Base-by-base conservation (phyloP, 1,140 invertebrate genomes). In the Drosophila sechellia region DNA sequence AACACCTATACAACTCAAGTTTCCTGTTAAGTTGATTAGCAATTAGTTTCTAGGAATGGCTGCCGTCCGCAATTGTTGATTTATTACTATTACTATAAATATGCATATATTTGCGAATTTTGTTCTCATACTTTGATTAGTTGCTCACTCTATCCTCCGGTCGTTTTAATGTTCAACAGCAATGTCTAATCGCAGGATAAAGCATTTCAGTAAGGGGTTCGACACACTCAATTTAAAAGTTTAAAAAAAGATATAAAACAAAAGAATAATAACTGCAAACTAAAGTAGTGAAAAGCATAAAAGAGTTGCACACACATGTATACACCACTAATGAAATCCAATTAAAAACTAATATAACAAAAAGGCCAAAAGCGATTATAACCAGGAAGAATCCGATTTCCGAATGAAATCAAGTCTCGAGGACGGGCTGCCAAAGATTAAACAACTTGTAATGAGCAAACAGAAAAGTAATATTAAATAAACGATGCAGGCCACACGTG, bases 21-120 rank as follows among this genome's bases (percentile, higher is more conserved):
- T 71, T 70, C 64, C 11, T 43, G 12, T 48, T 65, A 5, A 10
- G 35, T 70, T 70, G 15, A 34, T 31, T 27, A 22, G 25, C 10
- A 5, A 35, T 69, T 15, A 56, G 66, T 70, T 70, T 55, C 15
- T 50, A 59, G 66, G 35, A 75, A 86, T 86, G 81, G 73, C 78
- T 85, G 83, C 81, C 81, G 81, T 85, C 81, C 81, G 78, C 81
- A 86, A 86, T 81, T 79, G 76, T 71, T 71, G 65, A 49, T 71
- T 56, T 70, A 56, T 5, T 15, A 1, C 4, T 22, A 17, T 17
- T 17, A 17, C 17, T 17, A 17, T 17, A 1, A 17, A 17, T 17
- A 17, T 17, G 17, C 17, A 17, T 17, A 10, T 15, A 27, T 3
- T 48, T 27, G 5, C 5, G 22, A 4, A 48, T 27, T 48, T n/a